Conservation (phyloP, 2,797 vertebrate species). For the Betta splendens region DNA sequence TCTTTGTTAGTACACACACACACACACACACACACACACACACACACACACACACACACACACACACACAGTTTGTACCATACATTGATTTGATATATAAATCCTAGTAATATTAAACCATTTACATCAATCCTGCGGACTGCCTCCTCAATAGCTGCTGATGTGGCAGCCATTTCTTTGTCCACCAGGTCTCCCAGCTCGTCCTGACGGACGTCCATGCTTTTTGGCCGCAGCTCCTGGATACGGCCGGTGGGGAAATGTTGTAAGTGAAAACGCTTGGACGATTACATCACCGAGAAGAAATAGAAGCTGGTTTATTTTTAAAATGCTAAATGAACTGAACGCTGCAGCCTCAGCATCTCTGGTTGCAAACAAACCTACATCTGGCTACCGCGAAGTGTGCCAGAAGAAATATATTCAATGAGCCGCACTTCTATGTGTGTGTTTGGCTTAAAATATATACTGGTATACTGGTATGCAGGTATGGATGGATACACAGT, state of each 20-base stretch:
- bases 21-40: no score
- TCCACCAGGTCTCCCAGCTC: conserved; percentile 97
- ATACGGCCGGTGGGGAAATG: not conserved
- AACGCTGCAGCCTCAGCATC: not conserved
- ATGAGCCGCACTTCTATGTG: not conserved
- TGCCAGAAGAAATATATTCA: not conserved
- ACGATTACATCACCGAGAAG: not conserved
- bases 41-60: no score
- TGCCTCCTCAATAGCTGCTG: conserved; percentile 92
- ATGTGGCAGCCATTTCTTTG: conserved; percentile 97
- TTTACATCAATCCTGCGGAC: conserved; percentile 94
- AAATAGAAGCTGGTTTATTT: not conserved
- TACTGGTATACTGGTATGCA: no score
- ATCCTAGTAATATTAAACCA: not conserved
- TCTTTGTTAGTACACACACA: no score
- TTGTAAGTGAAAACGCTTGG: not conserved
- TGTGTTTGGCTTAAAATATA: not conserved
- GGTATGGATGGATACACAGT: no score
- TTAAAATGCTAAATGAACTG: not conserved
- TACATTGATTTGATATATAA: not conserved
- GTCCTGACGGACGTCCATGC: conserved; percentile 90
- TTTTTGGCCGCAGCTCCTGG: conserved; percentile 93
- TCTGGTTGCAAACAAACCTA: not conserved
- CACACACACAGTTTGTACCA: no score
- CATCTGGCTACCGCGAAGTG: not conserved